Percentiles rank a stretch among this genome's conserved stretches.
phyloP scores from a whole-genome alignment of 2,113 vertebrate genomes.

The Sturnira hondurensis region DNA sequence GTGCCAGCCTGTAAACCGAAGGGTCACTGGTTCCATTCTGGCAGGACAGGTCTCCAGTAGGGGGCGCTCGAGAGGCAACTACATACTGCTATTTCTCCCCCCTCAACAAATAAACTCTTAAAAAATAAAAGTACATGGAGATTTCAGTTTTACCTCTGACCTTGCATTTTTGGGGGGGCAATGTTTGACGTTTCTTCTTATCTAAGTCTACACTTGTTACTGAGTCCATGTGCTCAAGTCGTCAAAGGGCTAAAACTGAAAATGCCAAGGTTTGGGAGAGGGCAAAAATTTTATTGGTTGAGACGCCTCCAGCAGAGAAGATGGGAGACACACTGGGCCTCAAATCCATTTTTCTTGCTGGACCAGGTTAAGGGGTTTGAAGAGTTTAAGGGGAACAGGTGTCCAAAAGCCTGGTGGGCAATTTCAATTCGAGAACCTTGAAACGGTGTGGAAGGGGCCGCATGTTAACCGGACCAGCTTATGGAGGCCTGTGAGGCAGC shows the following conservation, averaged over 20 bases:
- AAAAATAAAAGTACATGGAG: background rate
- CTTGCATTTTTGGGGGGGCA: background rate
- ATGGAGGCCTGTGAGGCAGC: too few relatives aligned
- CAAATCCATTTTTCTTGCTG: background rate
- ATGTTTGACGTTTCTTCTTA: background rate
- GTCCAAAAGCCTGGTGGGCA: background rate
- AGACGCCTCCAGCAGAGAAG: background rate
- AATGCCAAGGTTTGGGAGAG: background rate
- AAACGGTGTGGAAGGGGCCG: background rate
- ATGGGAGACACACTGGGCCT: background rate
- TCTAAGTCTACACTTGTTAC: background rate
- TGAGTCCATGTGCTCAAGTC: background rate
- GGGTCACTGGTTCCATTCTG: too few relatives aligned
- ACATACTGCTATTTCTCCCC: too few relatives aligned
- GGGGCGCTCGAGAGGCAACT: too few relatives aligned
- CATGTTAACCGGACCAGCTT: too few relatives aligned
- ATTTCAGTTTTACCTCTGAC: background rate
- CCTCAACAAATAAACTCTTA: too few relatives aligned
- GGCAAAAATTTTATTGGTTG: background rate
- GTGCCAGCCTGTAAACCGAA: too few relatives aligned
- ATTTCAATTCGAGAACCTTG: background rate
- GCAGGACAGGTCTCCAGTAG: too few relatives aligned
- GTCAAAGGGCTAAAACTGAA: background rate
- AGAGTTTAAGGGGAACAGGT: background rate
- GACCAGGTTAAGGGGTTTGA: background rate